These are phyloP conservation scores for Prunella fulvescens DNA, from an alignment of 2,113 vertebrate genomes.

Conservation along the genomic window DNA sequence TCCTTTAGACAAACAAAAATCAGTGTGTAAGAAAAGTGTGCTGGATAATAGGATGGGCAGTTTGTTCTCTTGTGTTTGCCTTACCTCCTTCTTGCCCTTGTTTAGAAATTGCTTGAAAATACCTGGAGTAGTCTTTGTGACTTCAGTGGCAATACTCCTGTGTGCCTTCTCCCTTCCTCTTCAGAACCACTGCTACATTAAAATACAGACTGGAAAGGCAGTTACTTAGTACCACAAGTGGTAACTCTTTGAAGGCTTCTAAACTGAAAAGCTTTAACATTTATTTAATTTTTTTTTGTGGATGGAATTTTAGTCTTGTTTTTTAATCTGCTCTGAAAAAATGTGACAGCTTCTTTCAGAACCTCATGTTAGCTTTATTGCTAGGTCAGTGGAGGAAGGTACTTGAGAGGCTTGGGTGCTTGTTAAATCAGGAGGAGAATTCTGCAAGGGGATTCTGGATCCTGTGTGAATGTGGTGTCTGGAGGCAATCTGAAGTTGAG, in stretches of 20 bases:
- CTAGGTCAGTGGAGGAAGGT: background rate
- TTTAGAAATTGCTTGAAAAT: background rate
- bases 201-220: background rate
- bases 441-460: background rate
- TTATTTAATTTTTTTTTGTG: background rate
- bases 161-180: background rate
- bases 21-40: background rate
- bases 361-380: background rate
- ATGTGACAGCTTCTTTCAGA: background rate
- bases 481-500: background rate
- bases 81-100: background rate
- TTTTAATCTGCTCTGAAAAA: background rate
- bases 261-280: background rate
- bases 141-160: background rate
- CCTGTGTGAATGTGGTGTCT: rapidly evolving
- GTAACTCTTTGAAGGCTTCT: background rate
- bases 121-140: background rate
- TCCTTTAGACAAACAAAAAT: background rate
- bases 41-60: background rate
- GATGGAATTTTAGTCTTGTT: background rate
- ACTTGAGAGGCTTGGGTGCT: background rate
- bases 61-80: background rate
- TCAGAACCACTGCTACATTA: background rate
- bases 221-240: background rate
- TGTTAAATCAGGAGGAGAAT: rapidly evolving